A percentile compares a stretch with the other conserved stretches of the same genome.
These are phyloP conservation scores for Amblyornis subalaris DNA, from an alignment of 2,113 vertebrate species.

Conservation along the genomic window DNA sequence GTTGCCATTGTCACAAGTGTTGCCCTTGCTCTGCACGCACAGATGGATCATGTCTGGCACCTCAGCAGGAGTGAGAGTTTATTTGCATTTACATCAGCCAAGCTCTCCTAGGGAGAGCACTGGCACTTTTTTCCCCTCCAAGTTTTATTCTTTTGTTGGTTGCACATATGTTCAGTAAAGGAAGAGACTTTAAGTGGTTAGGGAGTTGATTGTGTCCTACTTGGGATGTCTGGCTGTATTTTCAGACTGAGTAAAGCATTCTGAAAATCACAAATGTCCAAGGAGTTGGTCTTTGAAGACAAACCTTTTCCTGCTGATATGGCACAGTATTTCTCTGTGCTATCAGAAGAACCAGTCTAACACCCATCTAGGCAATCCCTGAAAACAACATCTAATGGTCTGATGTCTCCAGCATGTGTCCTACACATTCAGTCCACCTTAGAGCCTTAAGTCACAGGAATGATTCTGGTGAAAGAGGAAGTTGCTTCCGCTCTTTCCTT, in stretches of 20 bases:
- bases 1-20: neutral
- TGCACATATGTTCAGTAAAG: neutral
- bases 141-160: neutral
- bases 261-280: neutral
- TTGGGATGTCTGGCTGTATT: neutral
- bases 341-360: neutral
- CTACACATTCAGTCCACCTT: neutral
- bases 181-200: neutral
- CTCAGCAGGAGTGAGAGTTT: neutral
- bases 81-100: neutral
- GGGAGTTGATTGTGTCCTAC: neutral
- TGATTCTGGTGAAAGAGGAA: neutral
- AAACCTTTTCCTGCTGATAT: neutral
- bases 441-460: neutral
- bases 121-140: too few relatives aligned
- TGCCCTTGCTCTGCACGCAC: neutral
- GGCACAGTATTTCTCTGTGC: neutral
- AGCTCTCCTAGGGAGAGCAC: neutral
- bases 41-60: neutral
- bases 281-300: neutral
- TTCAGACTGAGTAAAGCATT: neutral
- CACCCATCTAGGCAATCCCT: neutral
- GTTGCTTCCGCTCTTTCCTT: neutral
- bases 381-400: neutral
- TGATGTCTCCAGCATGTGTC: neutral